Percentiles rank a stretch among this genome's conserved stretches.
Conservation (phyloP, 2,113 vertebrate species). For the Lagopus leucura region DNA sequence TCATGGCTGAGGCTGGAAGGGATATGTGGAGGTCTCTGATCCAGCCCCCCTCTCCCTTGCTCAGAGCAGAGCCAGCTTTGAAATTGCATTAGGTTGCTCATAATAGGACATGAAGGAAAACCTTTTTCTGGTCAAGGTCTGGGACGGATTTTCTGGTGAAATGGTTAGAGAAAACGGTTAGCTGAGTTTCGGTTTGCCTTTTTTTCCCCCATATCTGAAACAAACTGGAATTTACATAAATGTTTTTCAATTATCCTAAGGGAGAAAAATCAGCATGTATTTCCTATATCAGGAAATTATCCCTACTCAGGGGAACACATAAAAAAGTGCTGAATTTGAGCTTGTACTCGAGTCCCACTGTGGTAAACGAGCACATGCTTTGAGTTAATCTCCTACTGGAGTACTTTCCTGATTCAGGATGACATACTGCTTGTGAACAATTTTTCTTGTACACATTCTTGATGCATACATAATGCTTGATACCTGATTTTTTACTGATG, state of each 20-base stretch:
- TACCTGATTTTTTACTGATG: slow-evolving; percentile 54
- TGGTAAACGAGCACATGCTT: slow-evolving; percentile 48
- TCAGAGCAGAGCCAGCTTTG: background rate
- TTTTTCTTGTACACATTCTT: slow-evolving; percentile 56
- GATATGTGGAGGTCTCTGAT: background rate
- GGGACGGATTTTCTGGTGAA: slow-evolving; percentile 3
- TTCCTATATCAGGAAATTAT: slow-evolving; percentile 59
- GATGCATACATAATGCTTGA: slow-evolving; percentile 54
- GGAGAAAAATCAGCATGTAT: slow-evolving; percentile 51
- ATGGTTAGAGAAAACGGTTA: background rate
- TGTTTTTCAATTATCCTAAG: slow-evolving; percentile 48
- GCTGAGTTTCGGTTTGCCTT: background rate
- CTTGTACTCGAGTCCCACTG: background rate
- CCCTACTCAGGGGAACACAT: slow-evolving; percentile 34
- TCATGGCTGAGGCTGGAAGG: background rate
- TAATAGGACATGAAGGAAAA: background rate
- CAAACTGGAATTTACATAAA: slow-evolving; percentile 45
- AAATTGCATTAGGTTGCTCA: background rate
- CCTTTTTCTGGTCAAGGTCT: background rate
- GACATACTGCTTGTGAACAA: slow-evolving; percentile 63
- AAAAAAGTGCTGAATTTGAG: slow-evolving; percentile 57
- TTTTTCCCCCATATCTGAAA: background rate
- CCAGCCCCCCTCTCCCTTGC: background rate
- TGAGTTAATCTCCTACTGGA: slow-evolving; percentile 64
- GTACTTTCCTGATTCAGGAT: slow-evolving; percentile 57